Evolutionary conservation across 2,113 vertebrate genomes (phyloP).

Genomic region (Falcunculus frontatus): DNA sequence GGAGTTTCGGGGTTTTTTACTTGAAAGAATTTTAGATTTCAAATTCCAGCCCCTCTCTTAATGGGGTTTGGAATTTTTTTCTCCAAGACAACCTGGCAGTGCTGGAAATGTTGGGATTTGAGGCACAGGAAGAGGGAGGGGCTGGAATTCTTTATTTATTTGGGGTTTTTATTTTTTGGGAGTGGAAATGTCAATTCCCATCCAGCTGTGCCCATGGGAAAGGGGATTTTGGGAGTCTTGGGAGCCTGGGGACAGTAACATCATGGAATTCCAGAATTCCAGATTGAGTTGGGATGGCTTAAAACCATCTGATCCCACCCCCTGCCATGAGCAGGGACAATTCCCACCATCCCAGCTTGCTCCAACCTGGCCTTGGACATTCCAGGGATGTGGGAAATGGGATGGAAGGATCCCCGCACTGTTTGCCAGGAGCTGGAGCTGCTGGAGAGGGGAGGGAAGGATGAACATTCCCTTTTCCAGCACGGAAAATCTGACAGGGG

Average conservation of each 20-base stretch:
- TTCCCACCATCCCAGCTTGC: neutral
- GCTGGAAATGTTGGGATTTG: neutral
- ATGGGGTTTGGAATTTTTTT: neutral
- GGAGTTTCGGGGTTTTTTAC: neutral
- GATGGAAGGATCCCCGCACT: neutral
- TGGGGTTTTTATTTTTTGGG: neutral
- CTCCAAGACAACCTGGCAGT: neutral
- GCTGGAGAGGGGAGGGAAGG: neutral
- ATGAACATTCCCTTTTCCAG: neutral
- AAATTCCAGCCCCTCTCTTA: neutral
- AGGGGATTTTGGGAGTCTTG: neutral
- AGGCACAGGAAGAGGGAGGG: neutral
- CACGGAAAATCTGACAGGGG: neutral
- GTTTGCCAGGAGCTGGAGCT: neutral
- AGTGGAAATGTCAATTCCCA: neutral
- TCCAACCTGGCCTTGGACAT: neutral
- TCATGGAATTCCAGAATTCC: neutral
- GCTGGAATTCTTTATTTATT: neutral
- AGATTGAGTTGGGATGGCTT: neutral
- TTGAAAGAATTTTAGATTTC: neutral
- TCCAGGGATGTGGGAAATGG: neutral
- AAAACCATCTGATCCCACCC: neutral
- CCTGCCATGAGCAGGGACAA: neutral
- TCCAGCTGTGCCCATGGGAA: fast-evolving
- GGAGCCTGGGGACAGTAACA: neutral